phyloP scores from a whole-genome alignment of 2,113 vertebrate genomes.

The Hoplias malabaricus region DNA sequence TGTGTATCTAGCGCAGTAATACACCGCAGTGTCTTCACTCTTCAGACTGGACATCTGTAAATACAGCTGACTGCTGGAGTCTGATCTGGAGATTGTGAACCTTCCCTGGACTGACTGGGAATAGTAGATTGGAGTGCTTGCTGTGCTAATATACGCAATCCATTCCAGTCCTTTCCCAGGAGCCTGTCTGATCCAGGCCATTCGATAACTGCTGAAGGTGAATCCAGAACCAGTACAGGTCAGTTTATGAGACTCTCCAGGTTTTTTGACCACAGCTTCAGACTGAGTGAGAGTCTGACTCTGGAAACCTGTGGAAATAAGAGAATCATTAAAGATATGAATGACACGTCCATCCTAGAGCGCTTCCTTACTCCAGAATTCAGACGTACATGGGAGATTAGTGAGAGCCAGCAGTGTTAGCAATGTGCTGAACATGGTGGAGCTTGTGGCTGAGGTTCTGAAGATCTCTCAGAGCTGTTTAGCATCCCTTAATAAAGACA shows the following conservation, averaged over 20 bases:
- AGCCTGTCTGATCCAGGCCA: conserved; percentile 24
- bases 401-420: neutral
- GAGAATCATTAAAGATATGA: neutral
- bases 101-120: too few relatives aligned
- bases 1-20: too few relatives aligned
- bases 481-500: too few relatives aligned
- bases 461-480: too few relatives aligned
- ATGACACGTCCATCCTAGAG: neutral
- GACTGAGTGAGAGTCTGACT: conserved; percentile 12
- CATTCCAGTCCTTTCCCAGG: conserved; percentile 17
- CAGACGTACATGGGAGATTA: neutral
- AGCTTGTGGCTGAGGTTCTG: too few relatives aligned
- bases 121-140: neutral
- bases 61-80: too few relatives aligned
- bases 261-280: neutral
- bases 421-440: too few relatives aligned
- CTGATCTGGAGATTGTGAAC: too few relatives aligned
- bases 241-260: conserved; percentile 8
- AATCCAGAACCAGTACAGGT: conserved; percentile 5
- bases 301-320: neutral
- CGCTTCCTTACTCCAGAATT: neutral
- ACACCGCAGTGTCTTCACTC: too few relatives aligned
- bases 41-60: too few relatives aligned
- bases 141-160: neutral
- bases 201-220: neutral